These are phyloP conservation scores for Xenentodon cancila DNA, from an alignment of 2,797 vertebrate species.

Conservation along the genomic window DNA sequence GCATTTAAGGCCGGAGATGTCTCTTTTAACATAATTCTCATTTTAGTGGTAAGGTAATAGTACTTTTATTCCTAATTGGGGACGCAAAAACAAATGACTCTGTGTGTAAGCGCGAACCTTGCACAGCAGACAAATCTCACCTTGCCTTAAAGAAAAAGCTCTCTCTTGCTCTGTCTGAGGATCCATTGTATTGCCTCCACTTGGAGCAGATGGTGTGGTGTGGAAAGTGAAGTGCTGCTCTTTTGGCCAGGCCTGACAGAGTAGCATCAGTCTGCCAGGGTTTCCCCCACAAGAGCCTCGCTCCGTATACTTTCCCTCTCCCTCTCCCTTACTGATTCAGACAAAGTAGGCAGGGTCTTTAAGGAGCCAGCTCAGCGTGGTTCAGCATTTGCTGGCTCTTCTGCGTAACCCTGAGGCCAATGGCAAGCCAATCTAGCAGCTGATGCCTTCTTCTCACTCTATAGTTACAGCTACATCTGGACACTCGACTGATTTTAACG, in stretches of 20 bases:
- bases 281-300: constrained; percentile 80
- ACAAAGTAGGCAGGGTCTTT: constrained; percentile 80
- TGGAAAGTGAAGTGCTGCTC: constrained; percentile 88
- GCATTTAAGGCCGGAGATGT: constrained; percentile 59
- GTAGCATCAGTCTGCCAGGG: constrained; percentile 92
- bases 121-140: constrained; percentile 56
- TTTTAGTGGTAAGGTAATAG: constrained; percentile 46
- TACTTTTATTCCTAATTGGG: constrained; percentile 56
- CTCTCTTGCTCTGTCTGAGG: constrained; percentile 65
- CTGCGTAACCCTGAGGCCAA: constrained; percentile 77
- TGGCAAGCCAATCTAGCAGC: constrained; percentile 80
- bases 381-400: constrained; percentile 76
- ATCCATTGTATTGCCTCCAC: constrained; percentile 78
- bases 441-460: constrained; percentile 76
- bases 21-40: constrained; percentile 48
- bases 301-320: constrained; percentile 75
- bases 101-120: constrained; percentile 51
- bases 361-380: constrained; percentile 77
- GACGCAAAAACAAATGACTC: constrained; percentile 65
- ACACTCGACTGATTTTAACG: constrained; percentile 79
- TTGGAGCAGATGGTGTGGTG: constrained; percentile 94
- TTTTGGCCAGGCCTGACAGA: constrained; percentile 91
- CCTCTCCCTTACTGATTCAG: constrained; percentile 78
- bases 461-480: constrained; percentile 77
- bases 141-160: constrained; percentile 55